Evolutionary conservation across 1,140 invertebrate genomes (phyloP).

Genomic region (Drosophila nasuta): DNA sequence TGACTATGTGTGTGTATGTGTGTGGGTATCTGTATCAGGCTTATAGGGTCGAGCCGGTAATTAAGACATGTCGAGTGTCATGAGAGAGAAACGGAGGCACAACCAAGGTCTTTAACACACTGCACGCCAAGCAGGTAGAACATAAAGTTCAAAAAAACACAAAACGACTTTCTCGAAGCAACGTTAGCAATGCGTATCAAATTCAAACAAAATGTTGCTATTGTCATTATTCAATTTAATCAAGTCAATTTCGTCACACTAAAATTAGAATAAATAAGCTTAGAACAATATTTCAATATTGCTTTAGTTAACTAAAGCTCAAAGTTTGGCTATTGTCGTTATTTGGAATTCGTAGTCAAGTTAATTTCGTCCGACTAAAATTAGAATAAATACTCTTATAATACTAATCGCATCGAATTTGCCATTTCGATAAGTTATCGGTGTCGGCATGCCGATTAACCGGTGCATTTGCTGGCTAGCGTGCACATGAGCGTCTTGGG

Average conservation of each 20-base stretch:
- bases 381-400: conserved; percentile 76
- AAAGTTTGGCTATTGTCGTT: too few species aligned
- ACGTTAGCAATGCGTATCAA: conserved; percentile 8
- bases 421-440: conserved; percentile 2
- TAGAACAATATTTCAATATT: conserved; percentile 31
- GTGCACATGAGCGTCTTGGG: conserved; percentile 75
- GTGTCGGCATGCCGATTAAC: conserved; percentile 28
- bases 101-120: conserved; percentile 34
- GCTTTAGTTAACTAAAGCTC: too few species aligned
- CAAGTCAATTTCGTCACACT: conserved; percentile 44
- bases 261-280: conserved; percentile 76
- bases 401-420: conserved; percentile 28
- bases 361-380: conserved; percentile 54
- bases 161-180: conserved; percentile 53
- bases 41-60: conserved; percentile 26
- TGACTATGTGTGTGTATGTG: not conserved
- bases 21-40: conserved; percentile 11
- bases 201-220: not conserved
- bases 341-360: too few species aligned
- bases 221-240: conserved; percentile 23
- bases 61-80: conserved; percentile 26
- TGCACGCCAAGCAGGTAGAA: conserved; percentile 24
- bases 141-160: conserved; percentile 20
- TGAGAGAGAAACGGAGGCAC: conserved; percentile 46
- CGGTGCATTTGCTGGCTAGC: conserved; percentile 69